phyloP scores from a whole-genome alignment of 2,797 vertebrate genomes.

The Gambelia wislizenii region DNA sequence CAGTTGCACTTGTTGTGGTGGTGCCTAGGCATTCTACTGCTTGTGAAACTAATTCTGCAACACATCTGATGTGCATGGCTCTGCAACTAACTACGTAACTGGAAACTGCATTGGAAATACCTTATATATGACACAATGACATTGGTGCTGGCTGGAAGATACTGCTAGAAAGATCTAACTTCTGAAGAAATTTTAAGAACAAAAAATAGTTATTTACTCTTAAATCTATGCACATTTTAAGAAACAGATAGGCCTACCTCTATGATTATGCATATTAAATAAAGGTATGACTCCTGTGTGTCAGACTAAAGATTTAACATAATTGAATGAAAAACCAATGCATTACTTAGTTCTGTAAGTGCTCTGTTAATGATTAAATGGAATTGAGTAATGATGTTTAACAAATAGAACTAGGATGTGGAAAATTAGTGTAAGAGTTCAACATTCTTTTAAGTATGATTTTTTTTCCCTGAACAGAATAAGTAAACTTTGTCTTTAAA shows the following conservation, averaged over 20 bases:
- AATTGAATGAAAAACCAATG: conserved; percentile 18
- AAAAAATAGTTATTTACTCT: background rate
- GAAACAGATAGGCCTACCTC: background rate
- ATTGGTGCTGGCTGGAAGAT: background rate
- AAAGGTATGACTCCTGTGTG: background rate
- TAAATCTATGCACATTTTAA: background rate
- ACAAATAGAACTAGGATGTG: conserved; percentile 48
- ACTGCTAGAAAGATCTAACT: background rate
- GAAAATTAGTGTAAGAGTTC: conserved; percentile 42
- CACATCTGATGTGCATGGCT: background rate
- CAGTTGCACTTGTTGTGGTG: background rate
- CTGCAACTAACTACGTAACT: background rate
- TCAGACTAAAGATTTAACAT: background rate
- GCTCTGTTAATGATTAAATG: conserved; percentile 57
- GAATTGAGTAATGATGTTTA: conserved; percentile 65
- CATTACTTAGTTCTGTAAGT: conserved; percentile 41
- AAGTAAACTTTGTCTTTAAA: background rate
- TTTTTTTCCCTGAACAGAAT: background rate
- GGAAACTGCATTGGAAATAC: background rate
- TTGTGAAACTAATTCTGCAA: background rate
- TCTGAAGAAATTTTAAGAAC: background rate
- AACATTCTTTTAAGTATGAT: conserved; percentile 33
- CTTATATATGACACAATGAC: background rate
- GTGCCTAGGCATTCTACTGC: background rate
- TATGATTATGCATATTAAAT: background rate